Evolutionary conservation across 2,888 invertebrate genomes (phyloP).

Genomic region (Papilio demoleus): DNA sequence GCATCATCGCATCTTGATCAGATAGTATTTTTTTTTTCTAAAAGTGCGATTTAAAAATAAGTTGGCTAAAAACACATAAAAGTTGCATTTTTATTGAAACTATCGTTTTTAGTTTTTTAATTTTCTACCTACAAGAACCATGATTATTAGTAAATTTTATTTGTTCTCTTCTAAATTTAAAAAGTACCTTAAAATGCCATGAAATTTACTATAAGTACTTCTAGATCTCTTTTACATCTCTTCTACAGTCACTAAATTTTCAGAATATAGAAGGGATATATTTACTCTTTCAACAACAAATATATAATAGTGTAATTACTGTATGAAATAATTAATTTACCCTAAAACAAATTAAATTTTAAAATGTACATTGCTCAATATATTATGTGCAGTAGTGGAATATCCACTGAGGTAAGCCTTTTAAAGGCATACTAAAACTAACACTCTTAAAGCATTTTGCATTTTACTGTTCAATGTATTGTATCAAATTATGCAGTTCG

Average conservation of each 20-base stretch:
- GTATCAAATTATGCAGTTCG: conserved; percentile 30
- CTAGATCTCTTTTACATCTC: neutral
- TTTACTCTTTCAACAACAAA: conserved; percentile 17
- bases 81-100: too few species aligned
- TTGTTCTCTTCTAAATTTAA: conserved; percentile 10
- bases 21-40: too few species aligned
- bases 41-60: too few species aligned
- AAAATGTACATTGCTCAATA: conserved; percentile 31
- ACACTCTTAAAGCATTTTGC: conserved; percentile 39
- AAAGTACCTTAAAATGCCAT: conserved; percentile 8
- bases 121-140: too few species aligned
- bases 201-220: conserved; percentile 12
- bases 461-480: conserved; percentile 28
- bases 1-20: too few species aligned
- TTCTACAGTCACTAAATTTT: neutral
- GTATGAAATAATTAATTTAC: conserved; percentile 21
- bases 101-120: too few species aligned
- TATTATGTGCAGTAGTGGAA: conserved; percentile 41
- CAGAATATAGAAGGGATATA: conserved; percentile 4
- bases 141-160: conserved; percentile 6
- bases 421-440: conserved; percentile 39
- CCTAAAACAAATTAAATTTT: conserved; percentile 8
- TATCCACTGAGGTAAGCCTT: conserved; percentile 41
- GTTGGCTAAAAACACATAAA: too few species aligned
- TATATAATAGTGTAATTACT: conserved; percentile 21